Percentiles rank a stretch among this genome's conserved stretches.
Conservation (phyloP, 2,888 invertebrate species). For the Dicyrtomina minuta region DNA sequence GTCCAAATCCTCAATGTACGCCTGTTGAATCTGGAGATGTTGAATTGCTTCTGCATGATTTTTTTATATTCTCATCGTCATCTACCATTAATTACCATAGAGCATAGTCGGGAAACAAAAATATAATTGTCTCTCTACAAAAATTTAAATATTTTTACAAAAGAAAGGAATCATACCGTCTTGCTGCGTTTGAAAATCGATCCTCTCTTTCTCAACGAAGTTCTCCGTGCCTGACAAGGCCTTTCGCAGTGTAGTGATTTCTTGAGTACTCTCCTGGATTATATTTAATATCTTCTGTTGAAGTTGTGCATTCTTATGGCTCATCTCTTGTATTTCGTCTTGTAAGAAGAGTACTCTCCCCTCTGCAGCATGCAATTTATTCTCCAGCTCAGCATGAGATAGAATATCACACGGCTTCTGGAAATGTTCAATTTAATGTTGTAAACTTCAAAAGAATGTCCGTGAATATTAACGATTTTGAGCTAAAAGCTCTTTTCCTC, state of each 20-base stretch:
- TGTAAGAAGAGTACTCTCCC: constrained; percentile 21
- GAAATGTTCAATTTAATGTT: neutral
- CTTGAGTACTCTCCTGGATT: constrained; percentile 21
- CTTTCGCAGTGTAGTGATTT: constrained; percentile 18
- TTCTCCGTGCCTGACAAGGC: constrained; percentile 10
- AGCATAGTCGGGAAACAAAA: neutral
- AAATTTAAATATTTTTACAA: neutral
- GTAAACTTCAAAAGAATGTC: neutral
- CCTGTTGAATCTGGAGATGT: constrained; percentile 31
- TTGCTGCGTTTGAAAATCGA: constrained; percentile 24
- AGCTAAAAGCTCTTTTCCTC: neutral
- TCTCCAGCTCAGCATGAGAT: constrained; percentile 13
- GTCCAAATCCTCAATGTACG: constrained; percentile 28
- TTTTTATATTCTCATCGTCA: too few relatives aligned
- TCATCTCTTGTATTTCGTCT: constrained; percentile 28
- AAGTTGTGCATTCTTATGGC: constrained; percentile 21
- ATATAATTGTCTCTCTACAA: too few relatives aligned
- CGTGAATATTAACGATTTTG: neutral
- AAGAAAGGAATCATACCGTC: constrained; percentile 14
- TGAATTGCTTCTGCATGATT: constrained; percentile 15
- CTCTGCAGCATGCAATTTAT: constrained; percentile 31
- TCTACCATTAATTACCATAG: too few relatives aligned
- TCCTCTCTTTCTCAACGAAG: constrained; percentile 5
- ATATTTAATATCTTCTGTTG: constrained; percentile 23
- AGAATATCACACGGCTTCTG: constrained; percentile 18